Evolutionary conservation across 1,140 invertebrate species (phyloP).

Genomic region (Chironomus striatipennis): DNA sequence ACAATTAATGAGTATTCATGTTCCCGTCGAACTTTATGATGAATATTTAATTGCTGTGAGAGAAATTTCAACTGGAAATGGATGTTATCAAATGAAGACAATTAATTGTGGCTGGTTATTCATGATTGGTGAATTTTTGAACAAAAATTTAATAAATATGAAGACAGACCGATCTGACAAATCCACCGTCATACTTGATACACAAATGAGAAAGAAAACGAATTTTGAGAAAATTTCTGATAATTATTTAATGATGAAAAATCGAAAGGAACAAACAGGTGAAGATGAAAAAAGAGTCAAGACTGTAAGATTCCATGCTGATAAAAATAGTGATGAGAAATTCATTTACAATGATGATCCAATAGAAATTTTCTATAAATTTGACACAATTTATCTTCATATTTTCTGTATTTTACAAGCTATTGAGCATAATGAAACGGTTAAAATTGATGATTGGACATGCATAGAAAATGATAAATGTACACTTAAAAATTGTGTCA

Average conservation of each 20-base stretch:
- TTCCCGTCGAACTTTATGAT: neutral
- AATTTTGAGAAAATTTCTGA: neutral
- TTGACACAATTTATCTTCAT: neutral
- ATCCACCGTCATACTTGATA: neutral
- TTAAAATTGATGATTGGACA: neutral
- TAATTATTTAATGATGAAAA: neutral
- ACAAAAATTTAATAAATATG: neutral
- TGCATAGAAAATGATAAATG: neutral
- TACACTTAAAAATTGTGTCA: neutral
- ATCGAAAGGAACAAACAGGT: neutral
- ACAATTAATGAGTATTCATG: constrained; percentile 45
- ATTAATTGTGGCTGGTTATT: neutral
- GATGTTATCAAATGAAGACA: neutral
- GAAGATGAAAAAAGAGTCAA: neutral
- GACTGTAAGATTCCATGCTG: neutral
- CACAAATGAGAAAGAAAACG: neutral
- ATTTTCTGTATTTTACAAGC: neutral
- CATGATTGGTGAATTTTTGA: neutral
- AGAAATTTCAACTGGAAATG: neutral
- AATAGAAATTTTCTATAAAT: neutral
- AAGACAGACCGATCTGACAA: neutral
- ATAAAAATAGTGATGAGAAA: neutral
- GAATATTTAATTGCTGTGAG: neutral
- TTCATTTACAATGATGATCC: neutral
- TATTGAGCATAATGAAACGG: neutral